Conservation (phyloP, 2,888 invertebrate species). For the Anoplius nigerrimus region DNA sequence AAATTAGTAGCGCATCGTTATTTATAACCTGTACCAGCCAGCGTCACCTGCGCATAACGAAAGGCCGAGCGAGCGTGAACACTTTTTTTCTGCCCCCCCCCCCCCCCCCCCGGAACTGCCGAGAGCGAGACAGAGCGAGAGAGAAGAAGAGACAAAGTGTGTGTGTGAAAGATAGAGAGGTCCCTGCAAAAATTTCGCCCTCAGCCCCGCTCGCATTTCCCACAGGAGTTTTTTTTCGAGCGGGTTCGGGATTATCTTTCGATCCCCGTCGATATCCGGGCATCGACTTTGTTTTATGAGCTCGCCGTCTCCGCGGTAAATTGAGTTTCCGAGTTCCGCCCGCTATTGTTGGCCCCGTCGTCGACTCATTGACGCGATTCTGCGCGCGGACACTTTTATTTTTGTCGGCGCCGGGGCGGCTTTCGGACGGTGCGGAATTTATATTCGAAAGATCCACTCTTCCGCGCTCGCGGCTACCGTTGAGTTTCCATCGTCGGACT, state of each 20-base stretch:
- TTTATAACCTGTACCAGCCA: conserved; percentile 41
- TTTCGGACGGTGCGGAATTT: too few relatives aligned
- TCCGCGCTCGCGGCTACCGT: too few relatives aligned
- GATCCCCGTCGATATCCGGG: conserved; percentile 40
- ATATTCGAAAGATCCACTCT: too few relatives aligned
- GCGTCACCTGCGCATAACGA: conserved; percentile 32
- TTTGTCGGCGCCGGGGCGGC: too few relatives aligned
- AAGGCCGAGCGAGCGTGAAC: conserved; percentile 13
- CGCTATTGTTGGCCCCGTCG: conserved; percentile 24
- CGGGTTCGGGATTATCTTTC: conserved; percentile 49
- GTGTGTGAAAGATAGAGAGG: too few relatives aligned
- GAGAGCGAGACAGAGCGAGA: too few relatives aligned
- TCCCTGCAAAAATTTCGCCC: too few relatives aligned
- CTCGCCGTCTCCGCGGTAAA: conserved; percentile 46
- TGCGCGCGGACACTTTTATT: too few relatives aligned
- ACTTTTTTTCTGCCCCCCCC: conserved; percentile 26
- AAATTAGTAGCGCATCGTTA: conserved; percentile 52
- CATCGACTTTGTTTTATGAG: conserved; percentile 49
- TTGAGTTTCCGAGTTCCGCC: conserved; percentile 34
- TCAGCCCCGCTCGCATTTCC: conserved; percentile 20
- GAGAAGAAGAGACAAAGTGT: too few relatives aligned
- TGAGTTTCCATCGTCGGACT: too few relatives aligned
- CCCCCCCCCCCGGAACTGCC: too few relatives aligned
- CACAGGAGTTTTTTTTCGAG: conserved; percentile 38
- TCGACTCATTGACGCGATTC: too few relatives aligned